Base-by-base conservation (phyloP, 2,113 vertebrate genomes). In the Dasypus novemcinctus region DNA sequence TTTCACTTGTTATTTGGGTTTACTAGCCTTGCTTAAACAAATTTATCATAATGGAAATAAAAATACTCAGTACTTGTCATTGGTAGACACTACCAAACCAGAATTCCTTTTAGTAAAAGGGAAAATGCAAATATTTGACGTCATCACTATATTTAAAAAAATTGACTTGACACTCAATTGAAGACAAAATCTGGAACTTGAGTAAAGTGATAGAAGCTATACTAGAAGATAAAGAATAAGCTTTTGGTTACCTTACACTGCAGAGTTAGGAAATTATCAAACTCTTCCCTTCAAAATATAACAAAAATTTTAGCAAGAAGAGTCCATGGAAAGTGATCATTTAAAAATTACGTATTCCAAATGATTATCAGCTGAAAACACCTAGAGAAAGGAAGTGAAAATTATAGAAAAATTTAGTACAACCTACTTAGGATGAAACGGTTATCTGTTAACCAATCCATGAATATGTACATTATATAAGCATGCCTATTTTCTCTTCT, bases 1-100 rank as follows among this genome's bases (percentile, higher is more conserved):
- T 89, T 95, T 85, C 41, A 88, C 90, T 92, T 93, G 7, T 84
- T n/a, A 91, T 93, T 90, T 95, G 29, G 68, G 18, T 82, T 95
- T 92, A 93, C 83, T 75, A 83, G n/a, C 13, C 18, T 79, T 59
- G 23, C 27, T 87, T 83, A 87, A 94, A 75, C 92, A 96, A 93
- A n/a, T 83, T 95, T 82, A 84, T 21, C 41, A 57, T 68, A 87
- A n/a, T 86, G 64, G 17, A 80, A 36, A 57, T 63, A 94, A 92
- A 94, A 95, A 92, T 78, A 76, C 29, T 18, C 38, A 87, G 54
- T 80, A 93, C 43, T 13, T 93, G 89, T 31, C 6, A 80, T 74
- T 92, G 52, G 63, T 79, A 75, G 27, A 15, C n/a, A 87, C 13
- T 80, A 68, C 0, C 23, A 23, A 95, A 91, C 52, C 15, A 84